phyloP scores from a whole-genome alignment of 2,888 invertebrate genomes.

The Hemithea aestivaria region DNA sequence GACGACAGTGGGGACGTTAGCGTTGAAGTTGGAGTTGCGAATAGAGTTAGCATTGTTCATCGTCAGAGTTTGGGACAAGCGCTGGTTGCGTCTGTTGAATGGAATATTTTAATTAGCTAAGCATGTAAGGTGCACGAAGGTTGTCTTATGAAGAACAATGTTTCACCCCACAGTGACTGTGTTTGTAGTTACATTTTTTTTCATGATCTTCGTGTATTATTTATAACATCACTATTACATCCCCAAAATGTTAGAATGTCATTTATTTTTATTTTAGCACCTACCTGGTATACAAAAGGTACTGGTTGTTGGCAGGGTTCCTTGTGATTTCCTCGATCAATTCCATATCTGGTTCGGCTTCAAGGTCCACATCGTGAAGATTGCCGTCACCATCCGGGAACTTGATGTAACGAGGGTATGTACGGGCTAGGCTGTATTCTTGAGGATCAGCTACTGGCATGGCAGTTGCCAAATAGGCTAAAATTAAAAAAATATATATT shows the following conservation, averaged over 20 bases:
- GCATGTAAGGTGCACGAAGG: no score
- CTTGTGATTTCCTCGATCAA: conserved; percentile 33
- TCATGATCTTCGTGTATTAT: no score
- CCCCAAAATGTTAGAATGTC: no score
- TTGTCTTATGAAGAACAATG: no score
- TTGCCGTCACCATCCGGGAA: conserved; percentile 39
- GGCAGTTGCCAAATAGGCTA: conserved; percentile 32
- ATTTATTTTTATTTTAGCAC: no score
- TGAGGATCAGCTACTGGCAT: conserved; percentile 28
- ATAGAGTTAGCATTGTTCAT: conserved; percentile 39
- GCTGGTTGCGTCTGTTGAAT: conserved; percentile 40
- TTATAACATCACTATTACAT: no score
- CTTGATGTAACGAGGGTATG: conserved; percentile 37
- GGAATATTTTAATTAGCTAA: no score
- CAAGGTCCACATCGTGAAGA: conserved; percentile 38
- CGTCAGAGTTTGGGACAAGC: conserved; percentile 30
- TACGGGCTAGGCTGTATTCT: conserved; percentile 7
- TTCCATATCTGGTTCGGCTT: conserved; percentile 36
- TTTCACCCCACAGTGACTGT: no score
- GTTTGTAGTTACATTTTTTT: no score
- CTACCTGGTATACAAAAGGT: conserved; percentile 47
- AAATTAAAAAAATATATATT: no score
- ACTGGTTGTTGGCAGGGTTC: conserved; percentile 39
- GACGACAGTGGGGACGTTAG: conserved; percentile 36
- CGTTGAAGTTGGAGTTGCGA: conserved; percentile 40